Percentiles rank a stretch among this genome's conserved stretches.
phyloP scores from a whole-genome alignment of 2,113 vertebrate genomes.

The Mus spicilegus region DNA sequence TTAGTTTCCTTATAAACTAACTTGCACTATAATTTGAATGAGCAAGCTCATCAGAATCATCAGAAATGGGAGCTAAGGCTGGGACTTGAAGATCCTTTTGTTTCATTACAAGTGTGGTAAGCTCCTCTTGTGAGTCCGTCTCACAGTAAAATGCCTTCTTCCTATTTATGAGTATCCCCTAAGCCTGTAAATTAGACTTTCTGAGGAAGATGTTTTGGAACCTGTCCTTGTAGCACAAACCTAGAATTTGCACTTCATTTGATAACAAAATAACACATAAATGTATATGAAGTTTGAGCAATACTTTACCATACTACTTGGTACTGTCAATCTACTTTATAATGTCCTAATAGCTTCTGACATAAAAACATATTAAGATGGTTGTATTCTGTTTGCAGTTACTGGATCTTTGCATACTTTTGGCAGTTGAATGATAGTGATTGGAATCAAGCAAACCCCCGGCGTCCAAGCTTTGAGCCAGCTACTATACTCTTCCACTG shows the following conservation, averaged over 20 bases:
- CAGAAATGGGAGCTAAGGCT: slow-evolving; percentile 47
- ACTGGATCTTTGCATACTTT: slow-evolving; percentile 63
- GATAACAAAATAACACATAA: neutral
- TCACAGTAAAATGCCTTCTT: slow-evolving; percentile 26
- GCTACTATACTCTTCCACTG: neutral
- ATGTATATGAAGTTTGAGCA: slow-evolving; percentile 9
- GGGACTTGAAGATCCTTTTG: slow-evolving; percentile 31
- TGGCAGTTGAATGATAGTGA: neutral
- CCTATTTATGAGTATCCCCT: slow-evolving; percentile 33
- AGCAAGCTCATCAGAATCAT: neutral
- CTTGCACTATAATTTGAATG: slow-evolving; percentile 46
- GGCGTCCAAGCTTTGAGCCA: neutral
- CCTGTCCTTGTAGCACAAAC: neutral
- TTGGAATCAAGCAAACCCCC: slow-evolving; percentile 1
- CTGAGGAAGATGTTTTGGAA: neutral
- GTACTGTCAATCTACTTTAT: neutral
- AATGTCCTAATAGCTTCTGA: neutral
- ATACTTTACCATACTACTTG: neutral
- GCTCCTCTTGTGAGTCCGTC: slow-evolving; percentile 18
- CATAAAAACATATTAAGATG: neutral
- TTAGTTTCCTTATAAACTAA: slow-evolving; percentile 46
- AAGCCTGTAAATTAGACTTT: slow-evolving; percentile 28
- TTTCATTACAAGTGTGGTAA: slow-evolving; percentile 24
- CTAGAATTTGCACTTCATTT: neutral
- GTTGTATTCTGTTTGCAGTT: neutral